Conservation (phyloP, 2,797 vertebrate species). For the Squalus acanthias region DNA sequence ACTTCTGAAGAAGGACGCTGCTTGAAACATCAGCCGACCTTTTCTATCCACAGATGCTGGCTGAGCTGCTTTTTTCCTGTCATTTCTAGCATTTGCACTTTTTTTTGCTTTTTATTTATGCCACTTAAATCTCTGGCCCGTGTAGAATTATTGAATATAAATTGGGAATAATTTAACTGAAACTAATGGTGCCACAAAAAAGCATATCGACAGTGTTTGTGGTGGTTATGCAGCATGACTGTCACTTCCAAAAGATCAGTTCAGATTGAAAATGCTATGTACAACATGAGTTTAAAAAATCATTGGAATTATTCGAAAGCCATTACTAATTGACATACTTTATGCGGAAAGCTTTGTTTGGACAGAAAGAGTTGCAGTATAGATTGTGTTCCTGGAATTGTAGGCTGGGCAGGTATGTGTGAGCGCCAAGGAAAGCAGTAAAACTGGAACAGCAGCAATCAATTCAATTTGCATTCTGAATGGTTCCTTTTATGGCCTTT, state of each 20-base stretch:
- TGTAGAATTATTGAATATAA: neutral
- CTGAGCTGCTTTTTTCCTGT: neutral
- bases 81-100: neutral
- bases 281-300: neutral
- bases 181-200: neutral
- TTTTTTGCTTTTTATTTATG: neutral
- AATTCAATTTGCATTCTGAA: neutral
- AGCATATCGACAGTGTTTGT: neutral
- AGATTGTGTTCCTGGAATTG: neutral
- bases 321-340: neutral
- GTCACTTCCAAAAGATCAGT: neutral
- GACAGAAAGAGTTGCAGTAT: neutral
- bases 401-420: neutral
- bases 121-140: neutral
- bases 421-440: neutral
- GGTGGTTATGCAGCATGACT: neutral
- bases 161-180: neutral
- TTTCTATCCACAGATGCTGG: neutral
- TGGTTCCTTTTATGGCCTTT: neutral
- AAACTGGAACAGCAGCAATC: neutral
- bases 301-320: neutral
- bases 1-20: neutral
- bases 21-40: neutral
- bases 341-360: neutral
- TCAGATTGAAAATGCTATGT: neutral